Percentiles rank a stretch among this genome's conserved stretches.
Evolutionary conservation across 2,113 vertebrate species (phyloP).

Genomic region (Oenanthe melanoleuca): DNA sequence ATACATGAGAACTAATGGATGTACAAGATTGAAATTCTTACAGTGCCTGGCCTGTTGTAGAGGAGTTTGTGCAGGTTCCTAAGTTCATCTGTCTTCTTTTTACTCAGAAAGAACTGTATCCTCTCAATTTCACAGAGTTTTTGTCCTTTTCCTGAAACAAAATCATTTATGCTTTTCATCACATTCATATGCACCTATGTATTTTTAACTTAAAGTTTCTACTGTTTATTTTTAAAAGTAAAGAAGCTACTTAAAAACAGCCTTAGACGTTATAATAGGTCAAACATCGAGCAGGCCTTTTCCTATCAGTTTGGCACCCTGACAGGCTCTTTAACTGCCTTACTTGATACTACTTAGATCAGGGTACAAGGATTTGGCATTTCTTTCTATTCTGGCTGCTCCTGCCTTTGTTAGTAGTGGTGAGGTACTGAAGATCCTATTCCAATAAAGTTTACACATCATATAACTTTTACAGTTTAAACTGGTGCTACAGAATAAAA

Average conservation of each 20-base stretch:
- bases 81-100: conserved; percentile 91
- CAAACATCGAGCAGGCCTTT: background rate
- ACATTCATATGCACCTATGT: background rate
- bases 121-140: conserved; percentile 95
- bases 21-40: conserved; percentile 66
- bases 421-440: background rate
- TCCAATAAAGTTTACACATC: background rate
- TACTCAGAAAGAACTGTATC: conserved; percentile 87
- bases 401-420: background rate
- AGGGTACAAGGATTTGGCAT: background rate
- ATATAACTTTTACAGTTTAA: background rate
- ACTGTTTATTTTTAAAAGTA: background rate
- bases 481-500: background rate
- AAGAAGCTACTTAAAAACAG: background rate
- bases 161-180: background rate
- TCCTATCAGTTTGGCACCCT: background rate
- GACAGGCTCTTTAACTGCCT: background rate
- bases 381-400: background rate
- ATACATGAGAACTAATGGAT: background rate
- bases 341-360: background rate
- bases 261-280: background rate
- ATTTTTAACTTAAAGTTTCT: background rate
- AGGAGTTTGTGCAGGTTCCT: conserved; percentile 92
- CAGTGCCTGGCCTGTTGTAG: conserved; percentile 93
- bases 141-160: conserved; percentile 84